A percentile compares a stretch with the other conserved stretches of the same genome.
These are phyloP conservation scores for Zenarchopterus dispar DNA, from an alignment of 2,797 vertebrate species.

Conservation along the genomic window DNA sequence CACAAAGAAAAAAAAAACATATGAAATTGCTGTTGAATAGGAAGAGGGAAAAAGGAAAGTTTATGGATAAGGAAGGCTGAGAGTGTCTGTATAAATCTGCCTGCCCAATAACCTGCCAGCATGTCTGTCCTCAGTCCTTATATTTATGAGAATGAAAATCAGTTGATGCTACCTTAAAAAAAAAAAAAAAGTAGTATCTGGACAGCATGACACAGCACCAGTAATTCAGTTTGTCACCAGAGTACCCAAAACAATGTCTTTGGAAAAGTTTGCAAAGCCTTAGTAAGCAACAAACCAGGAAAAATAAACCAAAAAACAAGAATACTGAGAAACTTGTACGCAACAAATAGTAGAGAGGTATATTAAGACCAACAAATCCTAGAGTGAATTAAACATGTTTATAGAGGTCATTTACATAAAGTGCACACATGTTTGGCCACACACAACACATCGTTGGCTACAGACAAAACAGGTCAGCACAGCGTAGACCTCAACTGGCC, in stretches of 20 bases:
- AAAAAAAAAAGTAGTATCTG: conserved; percentile 11
- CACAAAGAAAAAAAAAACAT: conserved; percentile 24
- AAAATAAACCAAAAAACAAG: not conserved
- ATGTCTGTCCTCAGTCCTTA: conserved; percentile 67
- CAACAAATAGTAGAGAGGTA: not conserved
- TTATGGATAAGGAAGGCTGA: conserved; percentile 28
- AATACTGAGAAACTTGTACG: too few species aligned
- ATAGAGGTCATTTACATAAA: not conserved
- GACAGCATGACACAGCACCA: conserved; percentile 6
- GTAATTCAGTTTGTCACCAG: too few species aligned
- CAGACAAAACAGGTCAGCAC: conserved; percentile 60
- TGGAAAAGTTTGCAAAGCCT: not conserved
- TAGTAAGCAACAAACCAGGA: conserved; percentile 21
- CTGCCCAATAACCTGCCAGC: conserved; percentile 69
- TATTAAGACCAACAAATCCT: conserved; percentile 29
- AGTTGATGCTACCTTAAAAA: conserved; percentile 40
- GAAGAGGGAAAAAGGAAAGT: not conserved
- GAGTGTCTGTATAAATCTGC: conserved; percentile 71
- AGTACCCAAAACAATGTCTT: not conserved
- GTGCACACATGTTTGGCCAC: conserved; percentile 32
- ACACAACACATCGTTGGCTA: not conserved
- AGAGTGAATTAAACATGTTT: not conserved
- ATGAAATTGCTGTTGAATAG: conserved; percentile 8
- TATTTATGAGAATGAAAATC: conserved; percentile 44
- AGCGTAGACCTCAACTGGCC: conserved; percentile 44